Base-by-base conservation (phyloP, 53 echinoderm and acorn worm genomes). In the Echinarachnius parma region DNA sequence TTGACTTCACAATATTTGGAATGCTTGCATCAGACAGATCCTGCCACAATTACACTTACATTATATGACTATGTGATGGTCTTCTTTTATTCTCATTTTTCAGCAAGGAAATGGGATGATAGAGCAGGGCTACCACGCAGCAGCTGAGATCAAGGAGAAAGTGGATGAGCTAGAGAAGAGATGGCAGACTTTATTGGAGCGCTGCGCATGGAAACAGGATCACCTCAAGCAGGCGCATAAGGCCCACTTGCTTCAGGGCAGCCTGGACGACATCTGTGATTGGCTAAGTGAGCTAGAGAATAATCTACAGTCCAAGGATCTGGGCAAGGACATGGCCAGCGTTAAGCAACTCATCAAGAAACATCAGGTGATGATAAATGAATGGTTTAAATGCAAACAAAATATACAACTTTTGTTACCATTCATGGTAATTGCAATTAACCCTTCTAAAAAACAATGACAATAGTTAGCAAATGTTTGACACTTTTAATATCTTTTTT, bases 291-390 rank as follows among this genome's bases (percentile, higher is more conserved):
- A 90, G 30, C 77, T 83, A 14, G 89, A 93, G 39, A 62, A 21
- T 7, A 83, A 93, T 31, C 78, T 93, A 15, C 77, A 79, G 15
- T 86, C 87, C 14, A 60, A 53, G 54, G 93, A 93, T 49, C 60
- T 86, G 29, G 93, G 93, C 64, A 84, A 86, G 64, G 89, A 93
- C 45, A 75, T 93, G 48, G 86, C 79, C 15, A 86, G 83, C 61
- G 75, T 78, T 28, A 83, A 74, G 8, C 86, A 86, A 46, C 78
- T 90, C 3, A 63, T 93, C 33, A 93, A 93, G 80, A 93, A 89
- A 60, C 93, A 93, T 31, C 81, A 89, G 66, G 86, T 89, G 49
- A 54, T n/a, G n/a, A n/a, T n/a, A n/a, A n/a, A n/a, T n/a, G n/a
- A n/a, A n/a, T n/a, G n/a, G n/a, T n/a, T n/a, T n/a, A n/a, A n/a